Evolutionary conservation across 2,797 vertebrate genomes (phyloP), one percentile per base, ranked within the genome.

Genomic region (Lithobates pipiens): DNA sequence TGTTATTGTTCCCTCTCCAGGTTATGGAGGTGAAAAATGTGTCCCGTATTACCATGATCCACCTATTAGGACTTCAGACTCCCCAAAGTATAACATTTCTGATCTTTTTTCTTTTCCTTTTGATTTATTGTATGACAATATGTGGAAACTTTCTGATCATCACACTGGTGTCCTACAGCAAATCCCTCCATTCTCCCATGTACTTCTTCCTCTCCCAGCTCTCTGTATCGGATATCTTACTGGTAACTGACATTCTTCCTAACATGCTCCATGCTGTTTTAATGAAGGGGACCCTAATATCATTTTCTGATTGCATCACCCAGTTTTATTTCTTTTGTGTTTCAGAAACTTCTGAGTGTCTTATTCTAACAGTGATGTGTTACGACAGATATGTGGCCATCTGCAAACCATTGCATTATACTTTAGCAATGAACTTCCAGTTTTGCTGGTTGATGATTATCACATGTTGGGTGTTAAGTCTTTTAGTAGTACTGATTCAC

Each of bases 361-460:
- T 83, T 32, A 21, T 83, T 7, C 61, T 83, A 25, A 83, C 81
- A 7, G 39, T 73, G n/a, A 85, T 80, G 57, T 80, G 57, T 5
- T 85, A 85, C 39, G 83, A 85, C 44, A 36, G 77, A 34, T 85
- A 85, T 54, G 13, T 75, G 36, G 77, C 83, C 61, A 75, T 85
- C 23, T 85, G 83, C 25, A 44, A 68, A 9, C 77, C 83, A 1
- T n/a, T 85, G 16, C 70, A 34, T 10, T 85, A 85, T 10, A 3
- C 29, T 4, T 77, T 44, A 3, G 27, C 70, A 18, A 84, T 84
- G 82, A 34, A 4, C 23, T 10, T 25, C 1, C 27, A 18, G 3
- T 2, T 39, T 34, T 84, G 82, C 15, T 11, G 50, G 15, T 57
- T 18, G 29, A 27, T 77, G 16, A 44, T 70, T 2, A 15, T 71